phyloP scores from a whole-genome alignment of 2,113 vertebrate species.

The Chaetura pelagica region DNA sequence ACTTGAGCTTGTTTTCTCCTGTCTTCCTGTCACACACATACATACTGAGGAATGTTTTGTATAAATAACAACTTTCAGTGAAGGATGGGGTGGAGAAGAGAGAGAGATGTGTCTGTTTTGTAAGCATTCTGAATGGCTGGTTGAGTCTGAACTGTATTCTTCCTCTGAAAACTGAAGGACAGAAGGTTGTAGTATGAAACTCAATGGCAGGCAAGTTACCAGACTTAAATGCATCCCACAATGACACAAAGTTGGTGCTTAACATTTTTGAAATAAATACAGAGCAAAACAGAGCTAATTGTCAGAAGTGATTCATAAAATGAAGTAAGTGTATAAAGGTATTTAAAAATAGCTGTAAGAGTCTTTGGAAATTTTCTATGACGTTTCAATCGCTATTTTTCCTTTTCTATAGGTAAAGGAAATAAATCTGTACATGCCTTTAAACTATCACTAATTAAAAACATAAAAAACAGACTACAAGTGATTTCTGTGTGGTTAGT shows the following conservation, averaged over 20 bases:
- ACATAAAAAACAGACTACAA: not conserved
- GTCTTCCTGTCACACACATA: not conserved
- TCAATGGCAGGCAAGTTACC: not conserved
- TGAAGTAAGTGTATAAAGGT: not conserved
- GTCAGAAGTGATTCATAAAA: not conserved
- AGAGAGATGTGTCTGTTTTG: not conserved
- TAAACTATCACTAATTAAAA: not conserved
- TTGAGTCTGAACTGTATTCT: not conserved
- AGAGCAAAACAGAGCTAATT: slow-evolving; percentile 1
- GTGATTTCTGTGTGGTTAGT: not conserved
- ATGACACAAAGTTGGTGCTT: not conserved
- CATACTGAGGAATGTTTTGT: not conserved
- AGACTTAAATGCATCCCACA: not conserved
- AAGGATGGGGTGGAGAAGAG: not conserved
- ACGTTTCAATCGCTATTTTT: not conserved
- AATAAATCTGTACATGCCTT: not conserved
- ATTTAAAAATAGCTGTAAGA: not conserved
- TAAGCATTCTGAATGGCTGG: not conserved
- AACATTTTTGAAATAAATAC: slow-evolving; percentile 15
- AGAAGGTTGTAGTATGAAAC: not conserved
- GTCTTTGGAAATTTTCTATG: not conserved
- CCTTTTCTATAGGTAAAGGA: not conserved
- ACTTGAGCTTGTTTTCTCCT: not conserved
- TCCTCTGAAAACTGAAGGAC: slow-evolving; percentile 24
- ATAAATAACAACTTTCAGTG: not conserved